Conservation (phyloP, 1,140 invertebrate species). For the Zaprionus nigranus region DNA sequence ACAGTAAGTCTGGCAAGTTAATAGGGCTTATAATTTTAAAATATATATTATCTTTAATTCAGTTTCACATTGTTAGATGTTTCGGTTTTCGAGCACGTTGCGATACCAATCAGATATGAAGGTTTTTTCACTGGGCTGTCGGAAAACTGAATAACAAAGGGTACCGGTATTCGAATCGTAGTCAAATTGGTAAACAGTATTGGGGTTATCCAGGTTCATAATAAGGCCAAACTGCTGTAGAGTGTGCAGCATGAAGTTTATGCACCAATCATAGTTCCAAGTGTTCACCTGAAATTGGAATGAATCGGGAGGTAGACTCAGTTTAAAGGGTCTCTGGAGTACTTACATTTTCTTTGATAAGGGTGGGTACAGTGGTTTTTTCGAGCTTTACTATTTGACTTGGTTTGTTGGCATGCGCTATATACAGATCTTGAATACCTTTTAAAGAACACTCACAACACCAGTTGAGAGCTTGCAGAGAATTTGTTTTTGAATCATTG, state of each 20-base stretch:
- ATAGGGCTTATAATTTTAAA: not conserved
- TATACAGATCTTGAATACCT: not conserved
- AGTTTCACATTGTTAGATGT: not conserved
- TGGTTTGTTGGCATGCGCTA: not conserved
- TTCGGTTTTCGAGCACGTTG: not conserved
- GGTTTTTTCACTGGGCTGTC: not conserved
- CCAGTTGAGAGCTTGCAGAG: not conserved
- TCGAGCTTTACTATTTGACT: not conserved
- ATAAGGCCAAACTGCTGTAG: not conserved
- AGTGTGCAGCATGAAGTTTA: not conserved
- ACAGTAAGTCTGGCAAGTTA: not conserved
- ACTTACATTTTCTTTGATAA: conserved; percentile 1
- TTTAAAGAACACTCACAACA: conserved; percentile 8
- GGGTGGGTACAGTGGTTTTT: not conserved
- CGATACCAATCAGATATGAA: conserved; percentile 27
- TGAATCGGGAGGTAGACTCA: not conserved
- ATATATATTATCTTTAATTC: not conserved
- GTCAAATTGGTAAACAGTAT: conserved; percentile 8
- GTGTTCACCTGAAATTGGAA: not conserved
- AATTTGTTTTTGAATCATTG: too few species aligned
- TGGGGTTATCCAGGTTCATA: not conserved
- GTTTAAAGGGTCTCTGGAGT: not conserved
- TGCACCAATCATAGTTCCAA: conserved; percentile 5
- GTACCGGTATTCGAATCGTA: not conserved
- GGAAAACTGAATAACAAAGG: not conserved